Evolutionary conservation across 2,888 invertebrate species (phyloP).

Genomic region (Abrostola tripartita): DNA sequence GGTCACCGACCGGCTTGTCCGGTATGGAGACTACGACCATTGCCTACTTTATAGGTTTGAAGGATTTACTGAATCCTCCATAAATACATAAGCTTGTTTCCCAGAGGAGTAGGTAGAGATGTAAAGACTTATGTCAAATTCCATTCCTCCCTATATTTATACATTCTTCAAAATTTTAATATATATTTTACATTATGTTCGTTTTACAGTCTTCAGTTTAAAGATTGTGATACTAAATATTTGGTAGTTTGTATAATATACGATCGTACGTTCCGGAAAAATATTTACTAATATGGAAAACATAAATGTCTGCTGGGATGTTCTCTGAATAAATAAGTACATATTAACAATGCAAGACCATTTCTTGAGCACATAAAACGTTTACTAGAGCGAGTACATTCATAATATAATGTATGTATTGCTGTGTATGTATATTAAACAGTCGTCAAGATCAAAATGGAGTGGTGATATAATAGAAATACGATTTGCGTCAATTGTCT

Average conservation of each 20-base stretch:
- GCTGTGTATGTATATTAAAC: conserved; percentile 4
- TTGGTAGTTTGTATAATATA: conserved; percentile 3
- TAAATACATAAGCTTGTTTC: no score
- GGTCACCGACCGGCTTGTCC: background rate
- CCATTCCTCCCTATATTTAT: no score
- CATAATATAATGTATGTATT: conserved; percentile 1
- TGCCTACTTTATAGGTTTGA: background rate
- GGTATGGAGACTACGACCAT: background rate
- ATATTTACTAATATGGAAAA: conserved; percentile 9
- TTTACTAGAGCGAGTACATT: conserved; percentile 7
- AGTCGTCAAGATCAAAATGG: background rate
- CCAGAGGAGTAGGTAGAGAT: no score
- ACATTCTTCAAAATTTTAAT: no score
- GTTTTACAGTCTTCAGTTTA: background rate
- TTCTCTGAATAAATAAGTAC: conserved; percentile 16
- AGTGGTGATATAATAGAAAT: conserved; percentile 1
- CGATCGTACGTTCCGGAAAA: conserved; percentile 5
- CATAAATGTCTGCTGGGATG: conserved; percentile 12
- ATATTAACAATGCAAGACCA: conserved; percentile 13
- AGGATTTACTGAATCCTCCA: background rate
- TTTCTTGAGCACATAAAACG: conserved; percentile 21
- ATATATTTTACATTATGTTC: no score
- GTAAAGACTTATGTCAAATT: no score
- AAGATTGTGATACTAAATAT: background rate
- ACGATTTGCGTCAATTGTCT: background rate